Conservation (phyloP, 2,797 vertebrate species). For the Luscinia luscinia region DNA sequence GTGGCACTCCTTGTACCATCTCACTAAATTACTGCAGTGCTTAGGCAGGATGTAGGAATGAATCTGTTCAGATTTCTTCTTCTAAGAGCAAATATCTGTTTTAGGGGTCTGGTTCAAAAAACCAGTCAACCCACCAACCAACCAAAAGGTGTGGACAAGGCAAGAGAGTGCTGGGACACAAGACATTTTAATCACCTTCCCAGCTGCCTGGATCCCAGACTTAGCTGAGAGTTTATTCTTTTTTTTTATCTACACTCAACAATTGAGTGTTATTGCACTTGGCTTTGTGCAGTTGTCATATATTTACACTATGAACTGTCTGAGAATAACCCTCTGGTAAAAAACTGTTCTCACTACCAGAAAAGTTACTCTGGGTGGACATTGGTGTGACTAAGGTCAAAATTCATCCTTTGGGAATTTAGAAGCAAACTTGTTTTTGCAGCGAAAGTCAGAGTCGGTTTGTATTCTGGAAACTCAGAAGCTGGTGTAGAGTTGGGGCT, state of each 20-base stretch:
- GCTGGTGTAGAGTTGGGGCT: neutral
- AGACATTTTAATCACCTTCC: neutral
- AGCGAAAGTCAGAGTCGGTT: neutral
- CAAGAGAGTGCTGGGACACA: accelerated
- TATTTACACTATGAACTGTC: neutral
- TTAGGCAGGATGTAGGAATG: neutral
- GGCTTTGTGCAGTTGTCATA: neutral
- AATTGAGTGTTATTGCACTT: neutral
- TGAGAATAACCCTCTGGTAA: neutral
- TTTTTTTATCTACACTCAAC: neutral
- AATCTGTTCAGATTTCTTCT: neutral
- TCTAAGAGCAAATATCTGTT: neutral
- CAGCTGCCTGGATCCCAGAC: neutral
- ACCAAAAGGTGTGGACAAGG: neutral
- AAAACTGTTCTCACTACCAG: neutral
- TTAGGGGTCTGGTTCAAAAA: neutral
- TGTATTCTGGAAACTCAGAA: neutral
- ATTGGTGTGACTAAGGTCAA: neutral
- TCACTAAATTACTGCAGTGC: neutral
- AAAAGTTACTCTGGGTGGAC: neutral
- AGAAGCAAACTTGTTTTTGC: neutral
- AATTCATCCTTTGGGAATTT: neutral
- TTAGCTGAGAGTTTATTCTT: neutral
- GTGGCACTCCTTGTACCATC: accelerated
- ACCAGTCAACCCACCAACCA: neutral